Percentiles rank a stretch among this genome's conserved stretches.
Evolutionary conservation across 2,888 invertebrate species (phyloP).

Genomic region (Ichneumoninae sp.): DNA sequence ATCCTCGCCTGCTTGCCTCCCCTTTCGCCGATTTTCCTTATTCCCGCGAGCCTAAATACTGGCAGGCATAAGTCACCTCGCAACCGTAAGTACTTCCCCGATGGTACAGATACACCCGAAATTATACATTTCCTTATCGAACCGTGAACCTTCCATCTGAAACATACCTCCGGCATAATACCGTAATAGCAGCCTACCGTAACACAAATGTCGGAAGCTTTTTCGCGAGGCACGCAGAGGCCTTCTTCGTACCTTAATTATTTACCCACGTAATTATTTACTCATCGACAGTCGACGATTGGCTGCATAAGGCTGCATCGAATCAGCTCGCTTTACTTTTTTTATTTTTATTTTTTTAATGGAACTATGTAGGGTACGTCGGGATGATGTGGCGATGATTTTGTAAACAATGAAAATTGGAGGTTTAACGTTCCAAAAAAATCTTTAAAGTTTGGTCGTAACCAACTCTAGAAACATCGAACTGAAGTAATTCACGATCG

Average conservation of each 20-base stretch:
- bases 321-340: neutral
- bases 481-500: too few relatives aligned
- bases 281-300: neutral
- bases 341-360: neutral
- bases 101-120: neutral
- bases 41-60: slow-evolving; percentile 14
- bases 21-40: slow-evolving; percentile 28
- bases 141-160: neutral
- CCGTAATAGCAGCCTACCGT: neutral
- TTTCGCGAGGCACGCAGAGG: neutral
- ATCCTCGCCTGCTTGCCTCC: slow-evolving; percentile 2
- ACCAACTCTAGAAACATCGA: too few relatives aligned
- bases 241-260: neutral
- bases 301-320: neutral
- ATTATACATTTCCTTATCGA: slow-evolving; percentile 10
- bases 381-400: neutral
- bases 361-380: too few relatives aligned
- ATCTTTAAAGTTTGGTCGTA: too few relatives aligned
- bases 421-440: too few relatives aligned
- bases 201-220: neutral
- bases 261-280: slow-evolving; percentile 1
- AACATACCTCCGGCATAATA: neutral
- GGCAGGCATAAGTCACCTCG: neutral
- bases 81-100: slow-evolving; percentile 4
- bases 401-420: too few relatives aligned